phyloP scores from a whole-genome alignment of 2,113 vertebrate genomes.

The Tragelaphus imberbis region DNA sequence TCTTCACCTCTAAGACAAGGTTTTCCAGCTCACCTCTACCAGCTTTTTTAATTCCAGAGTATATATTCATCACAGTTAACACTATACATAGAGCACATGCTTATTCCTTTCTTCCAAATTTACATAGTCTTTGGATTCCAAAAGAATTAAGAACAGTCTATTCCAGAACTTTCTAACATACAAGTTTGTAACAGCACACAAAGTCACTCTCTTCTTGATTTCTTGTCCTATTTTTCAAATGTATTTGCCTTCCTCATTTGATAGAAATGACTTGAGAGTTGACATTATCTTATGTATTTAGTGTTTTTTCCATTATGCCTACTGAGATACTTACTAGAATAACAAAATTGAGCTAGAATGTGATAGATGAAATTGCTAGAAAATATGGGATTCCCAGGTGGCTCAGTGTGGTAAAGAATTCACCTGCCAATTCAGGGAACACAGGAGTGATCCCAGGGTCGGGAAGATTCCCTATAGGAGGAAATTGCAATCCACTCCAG shows the following conservation, averaged over 20 bases:
- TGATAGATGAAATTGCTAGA: background rate
- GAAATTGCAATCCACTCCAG: background rate
- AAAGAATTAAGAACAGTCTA: background rate
- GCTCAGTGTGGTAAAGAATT: background rate
- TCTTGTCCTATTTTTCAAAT: background rate
- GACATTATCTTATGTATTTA: background rate
- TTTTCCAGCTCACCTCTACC: background rate
- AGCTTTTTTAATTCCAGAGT: background rate
- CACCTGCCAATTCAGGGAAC: background rate
- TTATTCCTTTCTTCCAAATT: background rate
- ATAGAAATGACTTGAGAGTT: background rate
- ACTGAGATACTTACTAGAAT: background rate
- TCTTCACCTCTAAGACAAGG: background rate
- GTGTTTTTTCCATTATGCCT: background rate
- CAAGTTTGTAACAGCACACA: background rate
- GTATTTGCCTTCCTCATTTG: background rate
- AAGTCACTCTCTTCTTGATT: background rate
- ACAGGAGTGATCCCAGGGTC: background rate
- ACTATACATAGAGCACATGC: background rate
- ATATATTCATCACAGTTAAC: background rate
- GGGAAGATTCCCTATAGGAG: background rate
- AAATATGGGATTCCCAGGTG: background rate
- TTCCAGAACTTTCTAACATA: background rate
- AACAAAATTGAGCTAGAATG: constrained; percentile 2
- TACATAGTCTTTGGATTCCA: background rate